Evolutionary conservation across 2,797 vertebrate genomes (phyloP), one percentile per base, ranked within the genome.

Genomic region (Mormyrus proboscirostris): DNA sequence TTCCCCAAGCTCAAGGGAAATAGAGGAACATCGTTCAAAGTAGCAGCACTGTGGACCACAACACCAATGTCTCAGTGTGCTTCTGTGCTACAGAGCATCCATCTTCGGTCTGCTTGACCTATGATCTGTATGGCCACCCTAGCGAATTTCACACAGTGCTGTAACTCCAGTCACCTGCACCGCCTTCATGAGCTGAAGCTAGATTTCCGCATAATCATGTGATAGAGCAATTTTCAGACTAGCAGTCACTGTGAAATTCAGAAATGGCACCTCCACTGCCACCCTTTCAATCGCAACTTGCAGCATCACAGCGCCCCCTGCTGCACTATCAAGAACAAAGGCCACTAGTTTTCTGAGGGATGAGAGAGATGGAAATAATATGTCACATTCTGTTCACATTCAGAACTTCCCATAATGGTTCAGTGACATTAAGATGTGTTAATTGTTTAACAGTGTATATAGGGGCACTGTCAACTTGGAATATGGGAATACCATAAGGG

Each of bases 251-350:
- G 41, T 41, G 76, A 47, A 44, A 83, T 49, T n/a, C 38, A 83
- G 44, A 47, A 82, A 22, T 47, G 14, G 16, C 76, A 82, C 41
- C 38, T 82, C 41, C 41, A 84, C 47, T 84, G 12, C n/a, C 22
- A 49, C 47, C 22, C n/a, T 25, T 50, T 22, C n/a, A 19, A 49
- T 49, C n/a, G 38, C 47, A 84, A 5, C 47, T 49, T 29, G n/a
- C 82, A 84, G 82, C 41, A 49, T 84, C 82, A 84, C 41, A 25
- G 47, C 3, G 82, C 82, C 82, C 82, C 82, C 82, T 84, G 82
- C 82, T 47, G 82, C 5, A 79, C 38, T 16, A 44, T 44, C 73
- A 79, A 19, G 38, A 44, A 44, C 7, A 79, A n/a, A 79, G 16
- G 6, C 38, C 12, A 14, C 73, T n/a, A 44, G 33, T 79, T 7